Percentiles rank a stretch among this genome's conserved stretches.
phyloP scores from a whole-genome alignment of 1,140 invertebrate genomes.

The Tachypleus tridentatus region DNA sequence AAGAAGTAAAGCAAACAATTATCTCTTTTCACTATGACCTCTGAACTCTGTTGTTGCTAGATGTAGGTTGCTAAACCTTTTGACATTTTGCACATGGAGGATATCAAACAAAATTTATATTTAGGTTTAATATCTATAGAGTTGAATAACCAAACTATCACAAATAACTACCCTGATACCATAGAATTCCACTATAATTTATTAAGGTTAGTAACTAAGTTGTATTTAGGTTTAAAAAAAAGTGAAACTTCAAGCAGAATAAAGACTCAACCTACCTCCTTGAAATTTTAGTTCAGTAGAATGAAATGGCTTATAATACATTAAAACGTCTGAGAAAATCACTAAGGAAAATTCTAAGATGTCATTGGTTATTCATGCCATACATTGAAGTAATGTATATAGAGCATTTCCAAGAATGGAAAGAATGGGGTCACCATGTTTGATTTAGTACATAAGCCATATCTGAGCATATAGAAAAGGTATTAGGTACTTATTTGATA shows the following conservation, averaged over 20 bases:
- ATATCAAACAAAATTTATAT: constrained; percentile 24
- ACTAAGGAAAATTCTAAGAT: not conserved
- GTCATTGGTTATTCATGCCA: too few species aligned
- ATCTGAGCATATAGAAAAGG: too few species aligned
- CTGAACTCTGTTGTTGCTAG: too few species aligned
- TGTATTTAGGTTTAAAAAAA: constrained; percentile 7
- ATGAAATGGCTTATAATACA: not conserved
- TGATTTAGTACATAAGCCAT: too few species aligned
- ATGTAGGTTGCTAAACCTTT: too few species aligned
- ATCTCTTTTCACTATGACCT: too few species aligned
- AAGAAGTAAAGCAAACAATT: too few species aligned
- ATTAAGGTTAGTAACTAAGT: constrained; percentile 34
- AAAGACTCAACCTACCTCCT: not conserved
- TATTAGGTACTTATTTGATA: too few species aligned
- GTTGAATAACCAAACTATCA: not conserved
- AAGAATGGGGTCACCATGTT: too few species aligned
- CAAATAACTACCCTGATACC: not conserved
- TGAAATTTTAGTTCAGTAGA: not conserved
- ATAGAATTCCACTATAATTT: not conserved
- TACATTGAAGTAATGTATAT: too few species aligned
- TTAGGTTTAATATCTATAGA: not conserved
- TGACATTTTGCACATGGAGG: too few species aligned
- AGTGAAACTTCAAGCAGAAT: not conserved
- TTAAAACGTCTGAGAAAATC: constrained; percentile 4
- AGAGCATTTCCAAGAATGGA: too few species aligned